Percentiles rank a stretch among this genome's conserved stretches.
Evolutionary conservation across 2,888 invertebrate genomes (phyloP).

Genomic region (Molorchus minor): DNA sequence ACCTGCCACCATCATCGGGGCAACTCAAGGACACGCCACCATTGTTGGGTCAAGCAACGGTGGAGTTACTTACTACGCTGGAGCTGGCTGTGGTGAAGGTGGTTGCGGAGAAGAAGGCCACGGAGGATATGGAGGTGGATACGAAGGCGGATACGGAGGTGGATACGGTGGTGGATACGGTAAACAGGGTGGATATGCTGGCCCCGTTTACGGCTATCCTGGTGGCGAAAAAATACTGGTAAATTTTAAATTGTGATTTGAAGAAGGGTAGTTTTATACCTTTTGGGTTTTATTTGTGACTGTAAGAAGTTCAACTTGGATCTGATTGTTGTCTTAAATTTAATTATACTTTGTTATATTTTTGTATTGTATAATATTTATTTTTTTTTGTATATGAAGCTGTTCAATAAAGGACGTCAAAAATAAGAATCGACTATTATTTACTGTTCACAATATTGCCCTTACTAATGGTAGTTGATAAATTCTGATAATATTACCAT

Average conservation of each 20-base stretch:
- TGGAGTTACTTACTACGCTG: conserved; percentile 1
- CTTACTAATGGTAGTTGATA: no score
- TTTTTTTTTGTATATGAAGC: neutral
- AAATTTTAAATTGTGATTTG: no score
- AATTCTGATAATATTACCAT: no score
- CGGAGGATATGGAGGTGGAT: neutral
- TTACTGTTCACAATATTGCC: no score
- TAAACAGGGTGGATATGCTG: no score
- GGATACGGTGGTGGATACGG: neutral
- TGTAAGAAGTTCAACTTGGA: neutral
- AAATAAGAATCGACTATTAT: no score
- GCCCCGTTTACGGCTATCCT: no score
- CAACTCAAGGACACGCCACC: neutral
- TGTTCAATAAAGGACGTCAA: conserved; percentile 1
- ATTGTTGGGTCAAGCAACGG: conserved; percentile 1
- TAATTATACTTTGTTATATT: neutral
- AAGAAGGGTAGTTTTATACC: neutral
- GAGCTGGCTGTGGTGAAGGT: neutral
- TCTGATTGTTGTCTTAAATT: neutral
- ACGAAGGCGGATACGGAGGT: neutral
- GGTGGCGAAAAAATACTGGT: no score
- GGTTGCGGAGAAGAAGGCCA: neutral
- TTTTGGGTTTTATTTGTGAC: neutral
- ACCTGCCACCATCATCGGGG: neutral
- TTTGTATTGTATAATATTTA: neutral